Conservation (phyloP, 2,797 vertebrate species). For the Rhinogobio ventralis region DNA sequence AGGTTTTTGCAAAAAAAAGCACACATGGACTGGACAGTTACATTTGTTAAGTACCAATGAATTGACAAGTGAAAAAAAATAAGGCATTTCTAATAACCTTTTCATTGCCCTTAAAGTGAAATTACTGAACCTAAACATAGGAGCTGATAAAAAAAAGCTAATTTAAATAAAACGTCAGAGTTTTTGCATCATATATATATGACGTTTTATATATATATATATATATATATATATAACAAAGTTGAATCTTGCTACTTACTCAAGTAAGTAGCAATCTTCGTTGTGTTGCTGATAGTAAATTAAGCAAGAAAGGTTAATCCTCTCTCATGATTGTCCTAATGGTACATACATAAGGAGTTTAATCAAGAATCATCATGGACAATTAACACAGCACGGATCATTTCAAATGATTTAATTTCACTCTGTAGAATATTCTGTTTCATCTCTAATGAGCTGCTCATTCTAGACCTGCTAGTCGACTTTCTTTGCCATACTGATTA, state of each 20-base stretch:
- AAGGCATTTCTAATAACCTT: too few species aligned
- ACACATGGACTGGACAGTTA: too few species aligned
- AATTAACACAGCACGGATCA: constrained; percentile 51
- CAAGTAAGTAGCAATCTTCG: neutral
- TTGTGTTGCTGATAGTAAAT: constrained; percentile 24
- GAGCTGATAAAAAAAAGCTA: too few species aligned
- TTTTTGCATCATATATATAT: neutral
- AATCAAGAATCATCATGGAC: constrained; percentile 51
- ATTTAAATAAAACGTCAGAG: too few species aligned
- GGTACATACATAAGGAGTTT: constrained; percentile 46
- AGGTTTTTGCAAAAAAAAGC: too few species aligned
- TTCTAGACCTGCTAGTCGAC: constrained; percentile 7
- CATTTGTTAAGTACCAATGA: too few species aligned
- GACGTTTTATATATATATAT: too few species aligned
- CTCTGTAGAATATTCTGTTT: constrained; percentile 7
- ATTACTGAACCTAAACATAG: too few species aligned
- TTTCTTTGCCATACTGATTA: neutral
- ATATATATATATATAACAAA: too few species aligned
- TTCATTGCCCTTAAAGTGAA: too few species aligned
- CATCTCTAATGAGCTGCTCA: constrained; percentile 30
- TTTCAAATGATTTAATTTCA: constrained; percentile 33
- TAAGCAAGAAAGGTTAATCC: constrained; percentile 30
- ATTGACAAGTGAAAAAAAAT: too few species aligned
- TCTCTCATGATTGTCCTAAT: constrained; percentile 25
- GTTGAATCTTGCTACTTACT: neutral